phyloP scores from a whole-genome alignment of 2,888 invertebrate genomes.

The Lithophane leautieri region DNA sequence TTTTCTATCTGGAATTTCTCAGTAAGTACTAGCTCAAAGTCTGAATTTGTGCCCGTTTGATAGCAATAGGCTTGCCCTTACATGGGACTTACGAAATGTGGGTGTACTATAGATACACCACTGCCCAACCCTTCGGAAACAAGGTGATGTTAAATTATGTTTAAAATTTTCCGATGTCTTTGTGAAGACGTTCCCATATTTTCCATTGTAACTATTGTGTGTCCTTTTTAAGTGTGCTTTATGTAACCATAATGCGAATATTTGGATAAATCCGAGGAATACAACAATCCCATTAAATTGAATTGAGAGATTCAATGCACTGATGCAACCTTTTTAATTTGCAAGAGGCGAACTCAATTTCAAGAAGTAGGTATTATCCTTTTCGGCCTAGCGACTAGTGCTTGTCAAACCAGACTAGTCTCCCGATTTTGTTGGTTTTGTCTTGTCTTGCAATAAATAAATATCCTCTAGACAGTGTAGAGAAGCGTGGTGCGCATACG shows the following conservation, averaged over 20 bases:
- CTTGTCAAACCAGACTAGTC: not conserved
- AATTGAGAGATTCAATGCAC: not conserved
- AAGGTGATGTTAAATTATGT: not conserved
- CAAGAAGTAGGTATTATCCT: not conserved
- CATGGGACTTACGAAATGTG: not conserved
- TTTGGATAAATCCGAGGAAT: not conserved
- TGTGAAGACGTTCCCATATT: not conserved
- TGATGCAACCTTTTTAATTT: not conserved
- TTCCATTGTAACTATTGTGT: not conserved
- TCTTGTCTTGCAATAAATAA: not conserved
- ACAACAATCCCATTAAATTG: not conserved
- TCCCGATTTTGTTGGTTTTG: not conserved
- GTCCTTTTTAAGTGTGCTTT: no score
- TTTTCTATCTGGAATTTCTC: not conserved
- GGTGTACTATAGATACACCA: not conserved
- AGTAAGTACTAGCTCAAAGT: not conserved
- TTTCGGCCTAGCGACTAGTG: not conserved
- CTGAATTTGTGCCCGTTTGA: not conserved
- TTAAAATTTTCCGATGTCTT: no score
- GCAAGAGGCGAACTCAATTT: not conserved
- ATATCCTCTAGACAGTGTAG: constrained; percentile 24
- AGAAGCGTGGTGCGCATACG: constrained; percentile 72
- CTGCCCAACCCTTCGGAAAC: not conserved
- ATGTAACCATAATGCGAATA: not conserved
- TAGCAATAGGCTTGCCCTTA: no score